Conservation (phyloP, 2,113 vertebrate species). For the Pithys albifrons region DNA sequence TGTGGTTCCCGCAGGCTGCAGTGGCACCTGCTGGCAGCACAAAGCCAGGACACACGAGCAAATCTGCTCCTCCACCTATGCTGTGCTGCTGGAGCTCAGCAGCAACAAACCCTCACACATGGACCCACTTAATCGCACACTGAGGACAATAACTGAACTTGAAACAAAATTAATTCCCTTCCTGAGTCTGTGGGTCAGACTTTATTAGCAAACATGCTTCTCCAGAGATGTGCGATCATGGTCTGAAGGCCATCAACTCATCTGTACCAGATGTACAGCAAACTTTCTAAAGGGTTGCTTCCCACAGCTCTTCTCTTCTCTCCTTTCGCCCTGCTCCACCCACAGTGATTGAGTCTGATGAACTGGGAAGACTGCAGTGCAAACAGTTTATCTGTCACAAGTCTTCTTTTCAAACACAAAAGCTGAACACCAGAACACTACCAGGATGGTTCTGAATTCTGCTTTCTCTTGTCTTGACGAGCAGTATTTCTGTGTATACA, state of each 20-base stretch:
- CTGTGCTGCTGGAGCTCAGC: background rate
- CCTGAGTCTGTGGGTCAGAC: background rate
- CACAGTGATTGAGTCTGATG: background rate
- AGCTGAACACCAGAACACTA: background rate
- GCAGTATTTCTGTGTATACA: background rate
- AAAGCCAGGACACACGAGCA: background rate
- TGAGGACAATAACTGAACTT: background rate
- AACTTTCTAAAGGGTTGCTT: background rate
- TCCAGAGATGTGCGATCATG: accelerated
- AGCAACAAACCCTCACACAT: background rate
- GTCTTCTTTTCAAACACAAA: background rate
- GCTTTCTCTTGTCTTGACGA: background rate
- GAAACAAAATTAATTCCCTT: background rate
- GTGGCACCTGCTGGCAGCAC: constrained; percentile 1
- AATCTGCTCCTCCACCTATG: background rate
- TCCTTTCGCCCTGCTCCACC: too few relatives aligned
- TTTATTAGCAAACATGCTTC: background rate
- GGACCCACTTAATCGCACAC: background rate
- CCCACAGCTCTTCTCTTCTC: background rate
- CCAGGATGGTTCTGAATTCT: background rate
- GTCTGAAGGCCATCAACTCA: background rate
- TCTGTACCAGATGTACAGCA: background rate
- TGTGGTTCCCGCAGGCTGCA: background rate
- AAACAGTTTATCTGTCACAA: accelerated
- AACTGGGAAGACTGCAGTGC: background rate